Conservation (phyloP, 2,797 vertebrate species). For the Trematomus bernacchii region DNA sequence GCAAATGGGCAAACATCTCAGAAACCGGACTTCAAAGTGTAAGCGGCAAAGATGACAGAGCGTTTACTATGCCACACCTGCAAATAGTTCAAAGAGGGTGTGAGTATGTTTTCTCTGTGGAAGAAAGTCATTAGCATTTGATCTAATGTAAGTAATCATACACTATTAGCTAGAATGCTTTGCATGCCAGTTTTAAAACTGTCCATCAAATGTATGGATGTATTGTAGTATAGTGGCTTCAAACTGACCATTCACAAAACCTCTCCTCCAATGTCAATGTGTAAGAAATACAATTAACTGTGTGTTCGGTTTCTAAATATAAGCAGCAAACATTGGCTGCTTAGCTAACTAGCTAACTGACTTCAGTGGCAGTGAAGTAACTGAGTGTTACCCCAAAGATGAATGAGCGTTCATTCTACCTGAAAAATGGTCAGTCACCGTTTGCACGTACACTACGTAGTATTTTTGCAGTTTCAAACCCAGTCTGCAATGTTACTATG, state of each 20-base stretch:
- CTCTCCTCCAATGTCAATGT: not conserved
- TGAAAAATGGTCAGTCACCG: too few species aligned
- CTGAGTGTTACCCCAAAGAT: too few species aligned
- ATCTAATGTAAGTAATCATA: constrained; percentile 65
- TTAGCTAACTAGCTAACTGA: too few species aligned
- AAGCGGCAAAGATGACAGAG: constrained; percentile 96
- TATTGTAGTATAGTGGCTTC: constrained; percentile 41
- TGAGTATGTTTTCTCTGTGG: constrained; percentile 84
- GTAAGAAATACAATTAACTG: too few species aligned
- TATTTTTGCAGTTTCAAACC: too few species aligned
- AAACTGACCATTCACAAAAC: not conserved
- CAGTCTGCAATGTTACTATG: not conserved
- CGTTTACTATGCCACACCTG: constrained; percentile 98
- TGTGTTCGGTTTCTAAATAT: too few species aligned
- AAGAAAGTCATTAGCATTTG: constrained; percentile 69
- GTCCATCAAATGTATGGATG: constrained; percentile 70
- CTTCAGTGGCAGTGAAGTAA: too few species aligned
- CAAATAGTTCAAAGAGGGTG: constrained; percentile 97
- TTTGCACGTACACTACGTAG: too few species aligned
- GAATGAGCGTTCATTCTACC: too few species aligned
- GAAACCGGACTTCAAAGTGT: constrained; percentile 97
- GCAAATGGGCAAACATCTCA: constrained; percentile 97
- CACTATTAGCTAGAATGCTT: constrained; percentile 55
- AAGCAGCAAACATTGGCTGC: too few species aligned
- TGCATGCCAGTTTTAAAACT: constrained; percentile 72